phyloP scores from a whole-genome alignment of 2,888 invertebrate species.

The Melanostoma scalare region DNA sequence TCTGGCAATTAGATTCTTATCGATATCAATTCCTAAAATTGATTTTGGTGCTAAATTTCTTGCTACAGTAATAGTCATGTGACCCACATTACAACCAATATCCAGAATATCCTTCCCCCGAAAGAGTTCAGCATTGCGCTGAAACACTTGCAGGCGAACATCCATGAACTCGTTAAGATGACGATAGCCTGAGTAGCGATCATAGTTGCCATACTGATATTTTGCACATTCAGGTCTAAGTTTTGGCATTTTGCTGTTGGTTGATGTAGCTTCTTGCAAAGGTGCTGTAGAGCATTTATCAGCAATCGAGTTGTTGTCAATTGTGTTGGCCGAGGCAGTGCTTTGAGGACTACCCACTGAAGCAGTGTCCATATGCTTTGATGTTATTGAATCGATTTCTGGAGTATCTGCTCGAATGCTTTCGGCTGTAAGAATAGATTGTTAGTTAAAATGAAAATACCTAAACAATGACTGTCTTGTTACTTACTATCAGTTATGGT shows the following conservation, averaged over 20 bases:
- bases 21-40: slow-evolving; percentile 97
- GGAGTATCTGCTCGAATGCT: slow-evolving; percentile 79
- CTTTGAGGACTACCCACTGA: slow-evolving; percentile 61
- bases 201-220: slow-evolving; percentile 98
- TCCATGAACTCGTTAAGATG: slow-evolving; percentile 92
- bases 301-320: slow-evolving; percentile 26
- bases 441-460: background rate
- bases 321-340: slow-evolving; percentile 48
- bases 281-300: slow-evolving; percentile 39
- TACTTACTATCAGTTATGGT: slow-evolving; percentile 73
- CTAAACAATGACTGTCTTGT: background rate
- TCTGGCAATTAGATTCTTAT: slow-evolving; percentile 89
- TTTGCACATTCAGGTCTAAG: slow-evolving; percentile 90
- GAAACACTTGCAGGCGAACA: slow-evolving; percentile 91
- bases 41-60: slow-evolving; percentile 92
- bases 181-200: slow-evolving; percentile 97
- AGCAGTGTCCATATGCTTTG: slow-evolving; percentile 42
- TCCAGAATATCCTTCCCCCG: slow-evolving; percentile 95
- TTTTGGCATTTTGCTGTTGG: slow-evolving; percentile 76
- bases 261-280: slow-evolving; percentile 22
- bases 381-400: slow-evolving; percentile 73
- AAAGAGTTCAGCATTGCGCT: slow-evolving; percentile 91
- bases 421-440: slow-evolving; percentile 74
- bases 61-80: slow-evolving; percentile 95
- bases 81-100: slow-evolving; percentile 98